Percentiles rank a stretch among this genome's conserved stretches.
Evolutionary conservation across 64 coral and sea anemone genomes (phyloP).

Genomic region (Acropora yongei): DNA sequence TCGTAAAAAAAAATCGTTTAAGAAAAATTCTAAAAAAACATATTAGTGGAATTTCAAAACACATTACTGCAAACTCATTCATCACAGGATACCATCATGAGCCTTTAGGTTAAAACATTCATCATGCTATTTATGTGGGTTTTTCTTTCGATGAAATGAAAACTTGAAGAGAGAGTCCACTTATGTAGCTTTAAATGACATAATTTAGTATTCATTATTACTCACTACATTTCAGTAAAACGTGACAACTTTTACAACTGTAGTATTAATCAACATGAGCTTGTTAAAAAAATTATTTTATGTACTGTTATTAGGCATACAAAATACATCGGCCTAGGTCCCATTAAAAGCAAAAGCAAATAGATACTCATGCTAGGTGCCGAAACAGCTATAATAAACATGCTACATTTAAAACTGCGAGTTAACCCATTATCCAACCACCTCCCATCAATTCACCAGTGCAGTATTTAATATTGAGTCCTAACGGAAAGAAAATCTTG

Average conservation of each 20-base stretch:
- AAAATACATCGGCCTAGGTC: neutral
- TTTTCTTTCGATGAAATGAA: neutral
- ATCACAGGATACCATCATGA: neutral
- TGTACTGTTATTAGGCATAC: too few relatives aligned
- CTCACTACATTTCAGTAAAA: too few relatives aligned
- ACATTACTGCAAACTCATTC: neutral
- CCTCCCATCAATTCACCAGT: conserved; percentile 16
- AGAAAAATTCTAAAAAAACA: neutral
- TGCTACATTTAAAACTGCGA: neutral
- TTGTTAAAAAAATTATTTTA: too few relatives aligned
- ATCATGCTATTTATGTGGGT: neutral
- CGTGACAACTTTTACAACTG: too few relatives aligned
- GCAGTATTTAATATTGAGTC: conserved; percentile 26
- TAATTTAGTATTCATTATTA: too few relatives aligned
- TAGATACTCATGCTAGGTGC: neutral
- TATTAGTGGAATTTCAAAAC: neutral
- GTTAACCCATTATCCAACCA: conserved; percentile 11
- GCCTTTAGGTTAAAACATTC: neutral
- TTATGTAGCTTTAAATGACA: too few relatives aligned
- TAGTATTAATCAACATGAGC: too few relatives aligned
- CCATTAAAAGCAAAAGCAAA: neutral
- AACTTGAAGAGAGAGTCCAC: neutral
- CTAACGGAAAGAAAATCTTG: conserved; percentile 32
- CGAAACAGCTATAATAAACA: neutral
- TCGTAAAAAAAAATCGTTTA: neutral